Base-by-base conservation (phyloP, 2,797 vertebrate genomes). In the Forpus xanthops region DNA sequence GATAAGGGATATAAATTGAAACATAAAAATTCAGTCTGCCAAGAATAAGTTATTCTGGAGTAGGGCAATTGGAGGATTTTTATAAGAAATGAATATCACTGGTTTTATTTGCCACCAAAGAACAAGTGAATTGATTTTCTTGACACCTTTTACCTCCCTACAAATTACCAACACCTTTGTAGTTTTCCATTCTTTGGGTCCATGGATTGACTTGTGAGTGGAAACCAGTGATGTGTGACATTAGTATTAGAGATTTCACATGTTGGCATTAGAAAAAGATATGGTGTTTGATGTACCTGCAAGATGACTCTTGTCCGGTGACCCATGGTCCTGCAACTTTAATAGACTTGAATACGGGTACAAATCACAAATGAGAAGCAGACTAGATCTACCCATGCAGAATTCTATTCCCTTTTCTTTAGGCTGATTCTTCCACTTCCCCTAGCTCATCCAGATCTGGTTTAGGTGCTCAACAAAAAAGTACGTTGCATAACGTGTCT, bases 11-110 rank as follows among this genome's bases (percentile, higher is more conserved):
- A 60, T 56, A 75, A 90, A 80, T 50, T 39, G 35, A 90, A 77
- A 85, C 15, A 68, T n/a, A 87, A 86, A 92, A 89, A 49, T 62
- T 92, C 19, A 61, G 56, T 64, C 47, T 95, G n/a, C 27, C 55
- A 81, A 83, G 16, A 2, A 30, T 72, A 85, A 78, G 4, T 72
- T 92, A 61, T 64, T 56, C 39, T 68, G 37, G 37, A 62, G 30
- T n/a, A 58, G 27, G 25, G 11, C 6, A 72, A 9, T 28, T 86
- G 31, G 41, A 83, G 14, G 41, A 60, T 55, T 80, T 90, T 83
- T 91, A 5, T 56, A 28, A 79, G 3, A 93, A 90, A 90, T 65
- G 5, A 52, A 11, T 68, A 33, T 71, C 39, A 25, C 6, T 83
- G 35, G 21, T 73, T 94, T 96, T 93, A n/a, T 68, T 90, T 72